Evolutionary conservation across 37 sponge, comb jelly and placozoan genomes (phyloP).

Genomic region (Chondrosia reniformis): DNA sequence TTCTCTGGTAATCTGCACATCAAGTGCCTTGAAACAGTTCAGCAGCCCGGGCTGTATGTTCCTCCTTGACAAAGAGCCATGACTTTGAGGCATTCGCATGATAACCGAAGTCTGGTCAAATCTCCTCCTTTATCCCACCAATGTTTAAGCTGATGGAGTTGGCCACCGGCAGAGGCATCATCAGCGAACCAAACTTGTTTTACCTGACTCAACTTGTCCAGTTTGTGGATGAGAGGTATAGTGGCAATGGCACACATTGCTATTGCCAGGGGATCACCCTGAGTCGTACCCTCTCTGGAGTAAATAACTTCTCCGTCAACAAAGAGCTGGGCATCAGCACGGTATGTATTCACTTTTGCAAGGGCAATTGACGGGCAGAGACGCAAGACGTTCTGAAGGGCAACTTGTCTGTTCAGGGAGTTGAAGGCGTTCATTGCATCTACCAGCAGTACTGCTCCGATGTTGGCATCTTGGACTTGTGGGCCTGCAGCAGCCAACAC

Average conservation of each 20-base stretch:
- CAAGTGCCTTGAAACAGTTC: conserved; percentile 23
- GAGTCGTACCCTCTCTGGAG: conserved; percentile 53
- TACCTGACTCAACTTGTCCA: neutral
- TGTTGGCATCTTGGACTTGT: no score
- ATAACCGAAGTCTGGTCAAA: no score
- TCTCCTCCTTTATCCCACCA: conserved; percentile 49
- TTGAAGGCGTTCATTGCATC: conserved; percentile 49
- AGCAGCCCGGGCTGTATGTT: conserved; percentile 6
- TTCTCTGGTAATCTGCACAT: conserved; percentile 27
- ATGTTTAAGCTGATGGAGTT: neutral
- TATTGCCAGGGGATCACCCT: conserved; percentile 59
- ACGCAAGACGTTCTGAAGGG: conserved; percentile 39
- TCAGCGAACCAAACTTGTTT: conserved; percentile 56
- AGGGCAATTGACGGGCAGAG: conserved; percentile 40
- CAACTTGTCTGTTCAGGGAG: conserved; percentile 41
- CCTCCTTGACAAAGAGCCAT: conserved; percentile 44
- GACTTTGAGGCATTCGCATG: conserved; percentile 32
- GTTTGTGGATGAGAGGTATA: conserved; percentile 34
- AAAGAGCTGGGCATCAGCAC: conserved; percentile 29
- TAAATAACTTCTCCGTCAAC: conserved; percentile 34
- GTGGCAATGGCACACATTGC: conserved; percentile 45
- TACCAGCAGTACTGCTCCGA: conserved; percentile 30
- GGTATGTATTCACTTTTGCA: conserved; percentile 42
- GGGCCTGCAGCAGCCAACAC: no score
- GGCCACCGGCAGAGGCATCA: conserved; percentile 38